Evolutionary conservation across 1,140 invertebrate species (phyloP).

Genomic region (Tetraneura akinire): DNA sequence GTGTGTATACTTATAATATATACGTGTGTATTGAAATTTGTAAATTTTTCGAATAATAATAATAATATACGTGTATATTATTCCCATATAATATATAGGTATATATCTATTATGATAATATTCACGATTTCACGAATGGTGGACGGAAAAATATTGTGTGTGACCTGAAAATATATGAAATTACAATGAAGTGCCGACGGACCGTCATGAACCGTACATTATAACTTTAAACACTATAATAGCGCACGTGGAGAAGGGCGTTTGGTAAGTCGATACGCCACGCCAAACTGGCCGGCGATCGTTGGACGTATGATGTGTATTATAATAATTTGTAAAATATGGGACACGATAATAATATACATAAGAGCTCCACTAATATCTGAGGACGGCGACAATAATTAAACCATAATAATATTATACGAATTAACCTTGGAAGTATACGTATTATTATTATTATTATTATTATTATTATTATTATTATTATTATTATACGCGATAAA

Average conservation of each 20-base stretch:
- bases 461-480: no score
- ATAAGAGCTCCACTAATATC: not conserved
- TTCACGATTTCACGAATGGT: not conserved
- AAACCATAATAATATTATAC: constrained; percentile 17
- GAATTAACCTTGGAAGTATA: constrained; percentile 16
- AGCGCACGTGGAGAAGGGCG: constrained; percentile 17
- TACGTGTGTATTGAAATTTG: no score
- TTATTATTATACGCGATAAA: no score
- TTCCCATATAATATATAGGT: no score
- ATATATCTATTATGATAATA: no score
- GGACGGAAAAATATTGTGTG: constrained; percentile 8
- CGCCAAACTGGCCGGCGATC: constrained; percentile 1
- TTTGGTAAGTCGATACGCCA: not conserved
- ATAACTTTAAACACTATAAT: not conserved
- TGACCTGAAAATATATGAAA: constrained; percentile 23
- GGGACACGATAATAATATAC: constrained; percentile 22
- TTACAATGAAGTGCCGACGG: constrained; percentile 22
- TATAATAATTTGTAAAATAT: no score
- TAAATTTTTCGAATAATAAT: no score
- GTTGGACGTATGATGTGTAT: not conserved
- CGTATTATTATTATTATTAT: no score
- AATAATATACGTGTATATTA: no score
- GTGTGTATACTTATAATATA: no score
- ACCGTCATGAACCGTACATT: constrained; percentile 20
- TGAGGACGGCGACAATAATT: constrained; percentile 26